These are phyloP conservation scores for Papilio xuthus DNA, from an alignment of 1,140 invertebrate genomes.

Conservation along the genomic window DNA sequence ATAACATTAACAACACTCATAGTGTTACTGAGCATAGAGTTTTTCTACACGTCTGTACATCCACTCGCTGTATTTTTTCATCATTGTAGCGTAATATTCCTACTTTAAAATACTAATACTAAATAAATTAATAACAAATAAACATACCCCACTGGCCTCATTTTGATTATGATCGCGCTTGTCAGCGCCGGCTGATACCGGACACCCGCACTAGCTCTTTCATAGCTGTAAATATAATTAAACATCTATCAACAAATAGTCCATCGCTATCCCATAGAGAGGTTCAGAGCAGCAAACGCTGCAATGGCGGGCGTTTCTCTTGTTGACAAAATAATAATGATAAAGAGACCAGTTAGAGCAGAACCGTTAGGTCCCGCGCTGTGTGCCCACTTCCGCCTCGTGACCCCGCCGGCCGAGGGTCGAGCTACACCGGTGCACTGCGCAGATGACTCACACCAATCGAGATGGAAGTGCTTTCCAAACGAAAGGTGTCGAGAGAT, in stretches of 20 bases:
- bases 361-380: neutral
- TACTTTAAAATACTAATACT: too few relatives aligned
- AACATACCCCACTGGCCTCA: too few relatives aligned
- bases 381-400: neutral
- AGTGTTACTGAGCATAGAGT: too few relatives aligned
- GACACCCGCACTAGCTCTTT: conserved; percentile 48
- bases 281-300: neutral
- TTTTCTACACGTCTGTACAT: too few relatives aligned
- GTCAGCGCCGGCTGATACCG: conserved; percentile 23
- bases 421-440: conserved; percentile 50
- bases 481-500: conserved; percentile 77
- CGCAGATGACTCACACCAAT: conserved; percentile 71
- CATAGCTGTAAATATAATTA: conserved; percentile 57
- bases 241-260: conserved; percentile 38
- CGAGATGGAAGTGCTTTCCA: conserved; percentile 74
- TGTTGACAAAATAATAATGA: conserved; percentile 4
- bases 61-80: too few relatives aligned
- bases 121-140: too few relatives aligned
- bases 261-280: neutral
- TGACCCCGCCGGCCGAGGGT: conserved; percentile 33
- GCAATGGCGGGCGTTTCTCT: neutral
- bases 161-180: too few relatives aligned
- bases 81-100: too few relatives aligned
- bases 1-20: neutral
- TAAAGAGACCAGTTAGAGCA: neutral